phyloP scores from a whole-genome alignment of 2,113 vertebrate genomes.

The Capreolus pygargus region DNA sequence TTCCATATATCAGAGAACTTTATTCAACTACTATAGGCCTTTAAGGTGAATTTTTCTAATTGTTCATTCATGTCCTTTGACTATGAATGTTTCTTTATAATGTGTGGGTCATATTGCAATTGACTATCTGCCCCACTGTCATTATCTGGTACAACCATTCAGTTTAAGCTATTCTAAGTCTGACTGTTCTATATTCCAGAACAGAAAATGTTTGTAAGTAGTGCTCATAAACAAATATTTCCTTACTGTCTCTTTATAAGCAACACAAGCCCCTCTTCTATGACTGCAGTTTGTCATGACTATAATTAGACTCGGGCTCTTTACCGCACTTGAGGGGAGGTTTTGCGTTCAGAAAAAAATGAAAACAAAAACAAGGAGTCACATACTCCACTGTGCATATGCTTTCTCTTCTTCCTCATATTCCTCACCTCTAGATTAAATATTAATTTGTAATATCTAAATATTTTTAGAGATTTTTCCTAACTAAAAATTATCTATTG shows the following conservation, averaged over 20 bases:
- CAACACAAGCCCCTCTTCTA: background rate
- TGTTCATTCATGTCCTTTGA: background rate
- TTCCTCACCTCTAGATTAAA: background rate
- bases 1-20: background rate
- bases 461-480: background rate
- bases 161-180: background rate
- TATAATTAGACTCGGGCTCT: background rate
- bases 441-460: background rate
- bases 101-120: background rate
- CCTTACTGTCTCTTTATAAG: background rate
- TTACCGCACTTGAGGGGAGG: background rate
- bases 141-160: background rate
- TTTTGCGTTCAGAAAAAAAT: background rate
- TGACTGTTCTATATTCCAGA: background rate
- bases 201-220: background rate
- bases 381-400: background rate
- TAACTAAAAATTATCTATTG: background rate
- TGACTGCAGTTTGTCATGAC: background rate
- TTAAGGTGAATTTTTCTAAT: background rate
- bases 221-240: background rate
- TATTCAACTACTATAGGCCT: background rate
- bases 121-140: background rate
- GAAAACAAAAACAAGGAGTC: background rate
- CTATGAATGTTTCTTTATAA: background rate
- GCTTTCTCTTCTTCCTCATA: background rate